A percentile compares a stretch with the other conserved stretches of the same genome.
Evolutionary conservation across 2,797 vertebrate species (phyloP).

Genomic region (Parotocinclus haroldoi): DNA sequence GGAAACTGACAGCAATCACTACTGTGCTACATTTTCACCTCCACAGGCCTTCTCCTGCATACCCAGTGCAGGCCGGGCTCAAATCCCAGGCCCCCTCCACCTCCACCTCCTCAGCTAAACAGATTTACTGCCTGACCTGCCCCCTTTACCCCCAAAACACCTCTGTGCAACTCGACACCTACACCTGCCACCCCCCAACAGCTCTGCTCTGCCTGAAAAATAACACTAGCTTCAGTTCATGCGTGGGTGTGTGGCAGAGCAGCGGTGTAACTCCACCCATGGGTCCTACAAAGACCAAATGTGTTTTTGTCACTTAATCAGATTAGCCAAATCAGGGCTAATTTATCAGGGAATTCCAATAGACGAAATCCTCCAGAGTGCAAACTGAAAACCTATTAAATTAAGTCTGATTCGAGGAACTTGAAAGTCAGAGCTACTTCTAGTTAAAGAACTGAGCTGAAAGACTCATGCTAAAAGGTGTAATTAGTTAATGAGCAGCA

Average conservation of each 20-base stretch:
- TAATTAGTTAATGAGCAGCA: conserved; percentile 34
- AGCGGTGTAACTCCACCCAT: conserved; percentile 50
- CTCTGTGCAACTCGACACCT: conserved; percentile 52
- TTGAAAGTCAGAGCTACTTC: conserved; percentile 36
- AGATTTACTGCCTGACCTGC: conserved; percentile 39
- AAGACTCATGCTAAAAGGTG: conserved; percentile 41
- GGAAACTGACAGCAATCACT: background rate
- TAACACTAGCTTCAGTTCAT: conserved; percentile 49
- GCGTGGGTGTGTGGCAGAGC: conserved; percentile 32
- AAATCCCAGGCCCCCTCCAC: conserved; percentile 26
- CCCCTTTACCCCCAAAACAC: conserved; percentile 52
- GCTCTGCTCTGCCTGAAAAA: conserved; percentile 46
- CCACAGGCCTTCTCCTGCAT: background rate
- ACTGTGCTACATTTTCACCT: background rate
- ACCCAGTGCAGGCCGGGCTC: background rate
- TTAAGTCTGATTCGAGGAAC: conserved; percentile 43
- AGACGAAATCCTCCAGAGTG: conserved; percentile 44
- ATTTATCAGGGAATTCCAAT: conserved; percentile 49
- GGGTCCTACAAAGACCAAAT: conserved; percentile 58
- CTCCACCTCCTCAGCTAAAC: background rate
- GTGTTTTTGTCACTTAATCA: conserved; percentile 56
- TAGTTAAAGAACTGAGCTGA: conserved; percentile 42
- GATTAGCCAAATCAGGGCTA: conserved; percentile 52
- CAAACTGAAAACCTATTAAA: conserved; percentile 42
- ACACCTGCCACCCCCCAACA: conserved; percentile 54